A percentile compares a stretch with the other conserved stretches of the same genome.
phyloP scores from a whole-genome alignment of 2,888 invertebrate species.

The Hypselothyrea guttata region DNA sequence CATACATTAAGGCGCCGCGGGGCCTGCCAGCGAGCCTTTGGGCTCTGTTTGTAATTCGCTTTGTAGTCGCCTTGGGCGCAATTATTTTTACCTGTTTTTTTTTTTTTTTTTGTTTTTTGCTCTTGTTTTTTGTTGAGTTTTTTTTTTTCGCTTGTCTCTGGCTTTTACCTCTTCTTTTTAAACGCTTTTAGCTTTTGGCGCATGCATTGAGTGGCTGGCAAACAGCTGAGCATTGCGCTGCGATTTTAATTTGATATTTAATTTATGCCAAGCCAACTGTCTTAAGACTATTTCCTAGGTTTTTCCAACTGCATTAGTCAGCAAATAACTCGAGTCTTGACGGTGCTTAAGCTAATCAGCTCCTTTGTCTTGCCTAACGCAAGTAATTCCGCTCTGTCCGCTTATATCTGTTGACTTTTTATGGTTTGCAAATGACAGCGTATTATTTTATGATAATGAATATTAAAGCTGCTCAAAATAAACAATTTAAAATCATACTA shows the following conservation, averaged over 20 bases:
- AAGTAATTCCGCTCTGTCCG: too few relatives aligned
- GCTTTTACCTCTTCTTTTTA: constrained; percentile 50
- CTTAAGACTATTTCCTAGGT: neutral
- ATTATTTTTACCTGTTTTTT: constrained; percentile 61
- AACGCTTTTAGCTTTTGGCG: constrained; percentile 67
- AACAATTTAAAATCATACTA: too few relatives aligned
- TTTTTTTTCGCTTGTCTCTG: constrained; percentile 26
- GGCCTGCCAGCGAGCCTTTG: constrained; percentile 33
- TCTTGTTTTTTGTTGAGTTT: constrained; percentile 9
- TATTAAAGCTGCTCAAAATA: too few relatives aligned
- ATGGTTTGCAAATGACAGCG: too few relatives aligned
- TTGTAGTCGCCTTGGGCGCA: constrained; percentile 75
- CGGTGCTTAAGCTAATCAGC: too few relatives aligned
- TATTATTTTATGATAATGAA: too few relatives aligned
- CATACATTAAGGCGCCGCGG: constrained; percentile 62
- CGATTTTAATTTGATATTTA: constrained; percentile 54
- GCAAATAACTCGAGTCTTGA: neutral
- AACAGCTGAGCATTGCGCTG: constrained; percentile 53
- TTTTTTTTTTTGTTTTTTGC: constrained; percentile 33
- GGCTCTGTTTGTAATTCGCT: constrained; percentile 68
- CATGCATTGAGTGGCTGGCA: constrained; percentile 59
- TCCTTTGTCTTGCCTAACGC: too few relatives aligned
- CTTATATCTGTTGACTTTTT: too few relatives aligned
- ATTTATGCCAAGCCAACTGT: constrained; percentile 6
- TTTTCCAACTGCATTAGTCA: constrained; percentile 8